Evolutionary conservation across 2,888 invertebrate genomes (phyloP), one percentile per base, ranked within the genome.

Genomic region (Dermolepida albohirtum): DNA sequence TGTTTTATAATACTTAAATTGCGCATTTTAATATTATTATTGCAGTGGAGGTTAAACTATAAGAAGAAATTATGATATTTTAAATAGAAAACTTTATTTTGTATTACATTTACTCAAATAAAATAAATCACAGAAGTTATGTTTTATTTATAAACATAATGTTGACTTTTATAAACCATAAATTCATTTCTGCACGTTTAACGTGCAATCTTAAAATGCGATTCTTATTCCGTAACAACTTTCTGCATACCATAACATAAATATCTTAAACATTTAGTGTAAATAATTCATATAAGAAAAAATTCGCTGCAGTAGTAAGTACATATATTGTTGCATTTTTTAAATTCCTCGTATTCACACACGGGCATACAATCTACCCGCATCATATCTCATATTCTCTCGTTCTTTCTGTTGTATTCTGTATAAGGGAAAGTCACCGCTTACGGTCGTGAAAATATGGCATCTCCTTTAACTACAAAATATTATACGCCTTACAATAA

Each of bases 401-500:
- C 34, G 51, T 52, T 6, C 22, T 12, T 51, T 27, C 50, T 12
- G 50, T 52, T 34, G 51, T 52, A 14, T 52, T 52, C 51, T 52
- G 34, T 52, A 52, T 52, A 52, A 52, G 51, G 51, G 51, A 52
- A 52, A 52, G 51, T 52, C 51, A 29, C 51, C 51, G 34, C 14
- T 52, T 52, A 52, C 51, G 34, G 34, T 52, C 34, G 39, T 52
- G 51, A 34, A 52, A 52, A 52, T 52, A 34, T 52, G 51, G 51
- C 29, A 52, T 34, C 51, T 34, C 39, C 34, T 29, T 52, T 34
- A 47, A 52, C 51, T 29, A 52, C 51, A 34, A 52, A 52, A 52
- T 52, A 52, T 52, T 52, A 52, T 27, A 52, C 51, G 51, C 51
- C 51, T 54, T 17, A 54, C 54, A 54, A 54, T 54, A 54, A 54